Percentiles rank a stretch among this genome's conserved stretches.
phyloP scores from a whole-genome alignment of 2,797 vertebrate species.

The Enteromius anoplus region DNA sequence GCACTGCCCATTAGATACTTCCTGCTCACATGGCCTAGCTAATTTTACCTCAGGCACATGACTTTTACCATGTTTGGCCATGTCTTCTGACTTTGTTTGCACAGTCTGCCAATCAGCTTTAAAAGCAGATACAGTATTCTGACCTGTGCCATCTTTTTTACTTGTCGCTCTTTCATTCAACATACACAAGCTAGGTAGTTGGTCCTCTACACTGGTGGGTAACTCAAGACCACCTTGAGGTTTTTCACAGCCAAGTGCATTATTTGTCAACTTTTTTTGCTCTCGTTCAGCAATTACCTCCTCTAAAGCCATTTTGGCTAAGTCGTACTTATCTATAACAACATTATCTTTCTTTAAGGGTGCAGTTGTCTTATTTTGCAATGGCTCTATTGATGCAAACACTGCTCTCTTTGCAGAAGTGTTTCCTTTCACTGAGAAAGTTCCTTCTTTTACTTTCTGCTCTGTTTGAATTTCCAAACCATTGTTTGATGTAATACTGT shows the following conservation, averaged over 20 bases:
- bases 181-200: slow-evolving; percentile 29
- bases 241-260: slow-evolving; percentile 42
- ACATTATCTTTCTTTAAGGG: slow-evolving; percentile 63
- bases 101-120: slow-evolving; percentile 63
- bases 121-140: slow-evolving; percentile 62
- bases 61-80: slow-evolving; percentile 61
- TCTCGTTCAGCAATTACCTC: slow-evolving; percentile 71
- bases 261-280: slow-evolving; percentile 67
- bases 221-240: slow-evolving; percentile 42
- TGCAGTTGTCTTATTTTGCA: slow-evolving; percentile 55
- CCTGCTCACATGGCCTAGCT: slow-evolving; percentile 55
- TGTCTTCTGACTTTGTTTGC: slow-evolving; percentile 68
- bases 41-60: slow-evolving; percentile 58
- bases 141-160: slow-evolving; percentile 53
- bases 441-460: slow-evolving; percentile 64
- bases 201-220: slow-evolving; percentile 39
- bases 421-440: slow-evolving; percentile 74
- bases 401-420: slow-evolving; percentile 70
- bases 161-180: slow-evolving; percentile 57
- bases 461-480: slow-evolving; percentile 69
- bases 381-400: slow-evolving; percentile 68
- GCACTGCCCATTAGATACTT: slow-evolving; percentile 50
- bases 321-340: slow-evolving; percentile 72
- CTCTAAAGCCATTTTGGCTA: slow-evolving; percentile 76
- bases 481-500: slow-evolving; percentile 64